These are phyloP conservation scores for Micrasema longulum DNA, from an alignment of 1,140 invertebrate species.

Conservation along the genomic window DNA sequence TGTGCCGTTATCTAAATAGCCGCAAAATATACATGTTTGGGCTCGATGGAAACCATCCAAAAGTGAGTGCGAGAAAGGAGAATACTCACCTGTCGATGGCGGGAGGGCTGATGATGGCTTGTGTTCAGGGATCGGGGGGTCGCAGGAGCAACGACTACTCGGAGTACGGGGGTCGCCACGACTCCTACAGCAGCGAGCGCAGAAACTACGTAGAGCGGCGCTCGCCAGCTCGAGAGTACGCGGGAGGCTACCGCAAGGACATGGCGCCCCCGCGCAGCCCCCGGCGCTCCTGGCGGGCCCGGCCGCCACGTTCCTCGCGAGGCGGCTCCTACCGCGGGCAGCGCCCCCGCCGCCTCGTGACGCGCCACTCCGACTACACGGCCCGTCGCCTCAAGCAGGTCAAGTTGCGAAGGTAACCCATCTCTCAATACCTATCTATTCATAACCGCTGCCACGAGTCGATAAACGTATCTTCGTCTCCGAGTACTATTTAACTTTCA, in stretches of 20 bases:
- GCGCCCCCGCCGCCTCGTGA: conserved; percentile 58
- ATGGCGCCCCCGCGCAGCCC: conserved; percentile 65
- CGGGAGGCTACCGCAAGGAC: conserved; percentile 62
- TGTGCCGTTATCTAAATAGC: too few species aligned
- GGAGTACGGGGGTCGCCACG: conserved; percentile 62
- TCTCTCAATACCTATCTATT: conserved; percentile 5
- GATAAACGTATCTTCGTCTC: conserved; percentile 4
- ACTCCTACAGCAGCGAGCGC: conserved; percentile 65
- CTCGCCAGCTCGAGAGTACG: conserved; percentile 59
- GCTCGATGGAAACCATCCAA: conserved; percentile 5
- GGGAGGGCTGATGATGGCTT: too few species aligned
- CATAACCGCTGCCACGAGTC: conserved; percentile 8
- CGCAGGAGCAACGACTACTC: conserved; percentile 68
- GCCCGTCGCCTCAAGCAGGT: conserved; percentile 35
- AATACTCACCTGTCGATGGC: background rate
- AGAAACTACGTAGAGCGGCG: conserved; percentile 62
- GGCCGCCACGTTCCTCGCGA: conserved; percentile 56
- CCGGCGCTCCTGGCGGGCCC: conserved; percentile 51
- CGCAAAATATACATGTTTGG: conserved; percentile 8
- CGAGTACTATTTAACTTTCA: conserved; percentile 23
- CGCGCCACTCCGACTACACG: conserved; percentile 26
- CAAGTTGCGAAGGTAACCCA: conserved; percentile 40
- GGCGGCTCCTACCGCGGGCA: conserved; percentile 60
- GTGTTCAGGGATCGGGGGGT: conserved; percentile 68
- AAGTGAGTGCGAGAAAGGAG: background rate